Conservation (phyloP, 2,797 vertebrate species). For the Pelochelys cantorii region DNA sequence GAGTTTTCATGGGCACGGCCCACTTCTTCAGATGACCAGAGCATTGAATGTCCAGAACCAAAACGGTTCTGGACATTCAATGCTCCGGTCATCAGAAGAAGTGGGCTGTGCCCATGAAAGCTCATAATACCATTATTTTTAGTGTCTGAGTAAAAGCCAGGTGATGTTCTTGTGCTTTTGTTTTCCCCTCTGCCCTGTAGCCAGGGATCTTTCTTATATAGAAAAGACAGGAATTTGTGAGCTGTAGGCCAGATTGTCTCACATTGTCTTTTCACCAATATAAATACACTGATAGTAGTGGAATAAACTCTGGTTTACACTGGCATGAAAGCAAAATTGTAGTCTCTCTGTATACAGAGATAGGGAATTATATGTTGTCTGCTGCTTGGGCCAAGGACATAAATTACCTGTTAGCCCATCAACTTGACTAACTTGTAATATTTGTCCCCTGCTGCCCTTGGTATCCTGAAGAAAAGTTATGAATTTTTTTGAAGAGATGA, state of each 20-base stretch:
- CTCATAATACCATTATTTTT: no score
- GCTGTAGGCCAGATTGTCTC: not conserved
- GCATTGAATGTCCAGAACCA: no score
- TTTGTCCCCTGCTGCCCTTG: accelerated
- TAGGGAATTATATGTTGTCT: accelerated
- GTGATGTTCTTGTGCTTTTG: not conserved
- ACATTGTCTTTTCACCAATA: accelerated
- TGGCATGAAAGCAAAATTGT: accelerated
- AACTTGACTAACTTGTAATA: accelerated
- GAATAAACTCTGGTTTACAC: accelerated
- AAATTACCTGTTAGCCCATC: accelerated
- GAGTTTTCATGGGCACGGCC: no score
- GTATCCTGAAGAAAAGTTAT: accelerated
- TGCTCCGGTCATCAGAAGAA: no score
- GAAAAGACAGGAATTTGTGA: not conserved
- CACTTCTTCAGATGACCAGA: no score
- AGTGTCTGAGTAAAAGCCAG: not conserved
- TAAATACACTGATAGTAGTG: not conserved
- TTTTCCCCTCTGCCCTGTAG: not conserved
- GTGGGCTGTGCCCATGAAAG: no score
- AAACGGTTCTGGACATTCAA: no score
- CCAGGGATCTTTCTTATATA: not conserved
- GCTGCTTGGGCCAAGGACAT: not conserved
- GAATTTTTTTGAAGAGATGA: accelerated
- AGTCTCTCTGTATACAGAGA: accelerated